Conservation (phyloP, 2,113 vertebrate genomes). For the Emydocephalus ijimae region DNA sequence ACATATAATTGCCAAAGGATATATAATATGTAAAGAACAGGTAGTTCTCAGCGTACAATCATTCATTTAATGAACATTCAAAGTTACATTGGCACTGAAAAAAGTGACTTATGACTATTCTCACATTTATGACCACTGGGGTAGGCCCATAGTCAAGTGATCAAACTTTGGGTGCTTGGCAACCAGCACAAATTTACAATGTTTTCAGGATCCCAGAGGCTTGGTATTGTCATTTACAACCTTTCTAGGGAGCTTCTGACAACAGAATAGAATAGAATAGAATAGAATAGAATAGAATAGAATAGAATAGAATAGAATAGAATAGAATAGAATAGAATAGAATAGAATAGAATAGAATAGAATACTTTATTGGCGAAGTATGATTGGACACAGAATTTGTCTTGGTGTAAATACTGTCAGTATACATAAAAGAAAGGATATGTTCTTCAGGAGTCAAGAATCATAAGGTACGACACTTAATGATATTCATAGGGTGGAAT, state of each 20-base stretch:
- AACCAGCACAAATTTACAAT: not conserved
- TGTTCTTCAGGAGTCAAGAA: too few species aligned
- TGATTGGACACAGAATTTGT: too few species aligned
- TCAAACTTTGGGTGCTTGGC: not conserved
- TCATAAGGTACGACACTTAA: too few species aligned
- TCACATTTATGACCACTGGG: not conserved
- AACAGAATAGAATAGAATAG: not conserved
- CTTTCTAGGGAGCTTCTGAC: not conserved
- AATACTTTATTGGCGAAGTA: too few species aligned
- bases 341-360: too few species aligned
- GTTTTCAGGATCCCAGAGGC: not conserved
- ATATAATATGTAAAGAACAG: not conserved
- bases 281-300: too few species aligned
- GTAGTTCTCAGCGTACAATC: not conserved
- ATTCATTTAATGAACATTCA: not conserved
- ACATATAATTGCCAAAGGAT: not conserved
- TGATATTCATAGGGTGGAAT: too few species aligned
- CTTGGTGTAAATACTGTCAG: too few species aligned
- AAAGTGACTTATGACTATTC: not conserved
- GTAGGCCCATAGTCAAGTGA: not conserved
- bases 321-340: too few species aligned
- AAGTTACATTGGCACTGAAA: not conserved
- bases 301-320: not conserved
- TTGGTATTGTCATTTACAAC: not conserved
- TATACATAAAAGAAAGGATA: too few species aligned